Percentiles rank a stretch among this genome's conserved stretches.
Evolutionary conservation across 2,113 vertebrate genomes (phyloP).

Genomic region (Psophia crepitans): DNA sequence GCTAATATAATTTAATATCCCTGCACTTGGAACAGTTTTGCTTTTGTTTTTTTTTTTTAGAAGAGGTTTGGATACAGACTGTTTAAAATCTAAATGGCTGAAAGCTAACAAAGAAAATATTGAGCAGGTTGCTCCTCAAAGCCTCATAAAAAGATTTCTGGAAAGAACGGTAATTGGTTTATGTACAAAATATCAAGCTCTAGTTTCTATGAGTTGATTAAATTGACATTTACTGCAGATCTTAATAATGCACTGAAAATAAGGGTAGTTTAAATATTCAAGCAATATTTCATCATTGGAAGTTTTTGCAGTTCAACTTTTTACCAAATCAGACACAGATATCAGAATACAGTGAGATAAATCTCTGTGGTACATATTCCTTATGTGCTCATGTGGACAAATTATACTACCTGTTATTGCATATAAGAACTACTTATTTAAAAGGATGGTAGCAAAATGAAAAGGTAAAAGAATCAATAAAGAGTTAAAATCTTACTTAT

Average conservation of each 20-base stretch:
- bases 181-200: not conserved
- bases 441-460: not conserved
- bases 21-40: not conserved
- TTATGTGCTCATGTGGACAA: not conserved
- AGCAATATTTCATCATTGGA: not conserved
- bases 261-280: not conserved
- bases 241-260: not conserved
- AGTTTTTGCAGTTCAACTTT: not conserved
- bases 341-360: not conserved
- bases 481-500: conserved; percentile 34
- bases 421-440: conserved; percentile 14
- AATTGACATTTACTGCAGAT: not conserved
- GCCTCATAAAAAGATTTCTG: not conserved
- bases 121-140: not conserved
- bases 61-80: not conserved
- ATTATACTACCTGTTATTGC: not conserved
- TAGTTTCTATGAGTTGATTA: not conserved
- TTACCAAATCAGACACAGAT: not conserved
- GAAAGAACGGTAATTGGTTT: not conserved
- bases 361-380: not conserved
- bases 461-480: conserved; percentile 44
- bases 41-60: not conserved
- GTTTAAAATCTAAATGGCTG: not conserved
- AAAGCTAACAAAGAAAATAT: not conserved
- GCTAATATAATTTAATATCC: not conserved